Evolutionary conservation across 2,888 invertebrate genomes (phyloP), one percentile per base, ranked within the genome.

Genomic region (Acutogordius australiensis): DNA sequence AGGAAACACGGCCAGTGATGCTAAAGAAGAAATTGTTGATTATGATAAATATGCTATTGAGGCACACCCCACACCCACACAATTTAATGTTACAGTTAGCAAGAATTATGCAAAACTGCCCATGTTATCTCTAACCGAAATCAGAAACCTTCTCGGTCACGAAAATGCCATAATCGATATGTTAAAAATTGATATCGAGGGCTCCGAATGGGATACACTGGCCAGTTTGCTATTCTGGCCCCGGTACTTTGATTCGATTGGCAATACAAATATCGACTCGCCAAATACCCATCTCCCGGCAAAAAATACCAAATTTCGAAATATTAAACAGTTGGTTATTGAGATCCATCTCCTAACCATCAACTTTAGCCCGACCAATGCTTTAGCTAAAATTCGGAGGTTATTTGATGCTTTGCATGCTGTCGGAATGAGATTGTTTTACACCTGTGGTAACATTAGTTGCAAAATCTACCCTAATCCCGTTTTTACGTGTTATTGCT

Each of bases 181-280:
- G 13, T 51, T 51, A 23, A 51, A 51, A 51, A 51, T 51, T n/a
- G 51, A 51, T 51, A 26, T 51, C 4, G 51, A 51, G 26, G 51
- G 51, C 8, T 8, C 4, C 4, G 51, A 51, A 23, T 51, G 51
- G 51, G 23, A 51, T 21, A 51, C 23, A 51, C 26, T 51, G 26
- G 51, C 51, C 18, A 51, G 26, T 23, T 26, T 51, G 13, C 51
- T 51, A 8, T 13, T 13, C 37, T 8, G 8, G 8, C 37, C 37
- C 8, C 8, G 37, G 37, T 13, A 8, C 18, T 18, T 8, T 18
- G 18, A 8, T 18, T 37, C 37, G 37, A 37, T 13, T 13, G 37
- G 37, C 37, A 13, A 13, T 37, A 13, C 37, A 13, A 8, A 37
- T 8, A 37, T 37, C 18, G n/a, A n/a, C n/a, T n/a, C n/a, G n/a